A percentile compares a stretch with the other conserved stretches of the same genome.
These are phyloP conservation scores for Vanacampus margaritifer DNA, from an alignment of 2,113 vertebrate species.

Conservation along the genomic window DNA sequence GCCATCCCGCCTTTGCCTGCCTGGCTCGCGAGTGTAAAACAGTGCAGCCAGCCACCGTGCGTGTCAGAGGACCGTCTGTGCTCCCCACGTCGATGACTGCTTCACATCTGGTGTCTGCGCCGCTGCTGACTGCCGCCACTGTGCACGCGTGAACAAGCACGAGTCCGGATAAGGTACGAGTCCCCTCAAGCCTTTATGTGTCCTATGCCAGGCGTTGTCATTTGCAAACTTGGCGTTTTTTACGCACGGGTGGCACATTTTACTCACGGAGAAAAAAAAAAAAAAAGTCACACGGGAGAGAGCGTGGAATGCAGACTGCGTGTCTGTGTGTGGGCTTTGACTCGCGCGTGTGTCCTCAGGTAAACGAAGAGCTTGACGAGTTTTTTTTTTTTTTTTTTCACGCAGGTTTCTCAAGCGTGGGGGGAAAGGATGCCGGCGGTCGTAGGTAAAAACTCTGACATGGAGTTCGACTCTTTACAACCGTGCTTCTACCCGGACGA, in stretches of 20 bases:
- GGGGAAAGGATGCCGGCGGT: slow-evolving; percentile 84
- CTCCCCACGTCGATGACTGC: slow-evolving; percentile 67
- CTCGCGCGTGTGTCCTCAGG: slow-evolving; percentile 19
- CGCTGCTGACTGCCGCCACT: slow-evolving; percentile 54
- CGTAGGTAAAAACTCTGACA: slow-evolving; percentile 89
- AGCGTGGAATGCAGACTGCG: slow-evolving; percentile 34
- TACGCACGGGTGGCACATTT: slow-evolving; percentile 3
- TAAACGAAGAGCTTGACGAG: slow-evolving; percentile 19
- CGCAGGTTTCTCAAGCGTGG: slow-evolving; percentile 50
- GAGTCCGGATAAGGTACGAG: slow-evolving; percentile 64
- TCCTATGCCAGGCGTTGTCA: background rate
- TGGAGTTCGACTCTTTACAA: slow-evolving; percentile 97
- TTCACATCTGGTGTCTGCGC: slow-evolving; percentile 54
- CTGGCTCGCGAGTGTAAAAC: slow-evolving; percentile 55
- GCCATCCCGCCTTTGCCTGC: slow-evolving; percentile 42
- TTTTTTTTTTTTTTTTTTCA: slow-evolving; percentile 18
- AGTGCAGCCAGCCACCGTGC: slow-evolving; percentile 57
- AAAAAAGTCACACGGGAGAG: slow-evolving; percentile 14
- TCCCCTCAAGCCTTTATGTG: background rate
- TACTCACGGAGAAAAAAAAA: background rate
- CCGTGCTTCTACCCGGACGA: slow-evolving; percentile 98
- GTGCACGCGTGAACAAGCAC: slow-evolving; percentile 41
- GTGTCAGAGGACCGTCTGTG: slow-evolving; percentile 70
- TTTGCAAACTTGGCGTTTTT: background rate
- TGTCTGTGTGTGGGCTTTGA: slow-evolving; percentile 61